Evolutionary conservation across 2,113 vertebrate genomes (phyloP).

Genomic region (Morone saxatilis): DNA sequence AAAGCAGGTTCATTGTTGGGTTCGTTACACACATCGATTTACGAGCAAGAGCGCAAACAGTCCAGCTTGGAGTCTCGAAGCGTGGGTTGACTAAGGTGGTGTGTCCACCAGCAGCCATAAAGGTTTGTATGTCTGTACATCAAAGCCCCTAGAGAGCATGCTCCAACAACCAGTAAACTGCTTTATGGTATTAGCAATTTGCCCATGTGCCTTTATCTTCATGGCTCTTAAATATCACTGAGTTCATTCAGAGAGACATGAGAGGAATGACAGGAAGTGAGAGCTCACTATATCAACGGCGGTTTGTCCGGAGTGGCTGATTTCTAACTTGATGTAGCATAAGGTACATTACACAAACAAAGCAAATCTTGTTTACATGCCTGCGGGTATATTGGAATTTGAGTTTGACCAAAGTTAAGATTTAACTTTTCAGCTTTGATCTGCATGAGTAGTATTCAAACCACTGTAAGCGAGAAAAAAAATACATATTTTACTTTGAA

Average conservation of each 20-base stretch:
- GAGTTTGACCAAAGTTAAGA: conserved; percentile 69
- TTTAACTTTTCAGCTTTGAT: conserved; percentile 75
- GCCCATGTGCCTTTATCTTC: conserved; percentile 76
- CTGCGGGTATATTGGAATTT: conserved; percentile 57
- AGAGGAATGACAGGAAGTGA: conserved; percentile 55
- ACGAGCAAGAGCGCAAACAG: conserved; percentile 65
- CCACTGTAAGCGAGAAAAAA: conserved; percentile 40
- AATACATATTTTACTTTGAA: conserved; percentile 72
- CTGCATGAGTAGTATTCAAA: conserved; percentile 60
- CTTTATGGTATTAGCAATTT: conserved; percentile 74
- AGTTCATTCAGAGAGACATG: conserved; percentile 61
- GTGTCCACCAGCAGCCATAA: conserved; percentile 62
- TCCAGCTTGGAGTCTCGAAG: conserved; percentile 43
- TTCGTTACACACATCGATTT: conserved; percentile 69
- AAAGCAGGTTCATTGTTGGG: conserved; percentile 72
- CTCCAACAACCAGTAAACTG: conserved; percentile 73
- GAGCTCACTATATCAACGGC: conserved; percentile 32
- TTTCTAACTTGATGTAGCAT: conserved; percentile 47
- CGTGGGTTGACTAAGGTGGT: conserved; percentile 47
- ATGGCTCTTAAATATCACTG: conserved; percentile 69
- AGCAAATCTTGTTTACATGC: conserved; percentile 71
- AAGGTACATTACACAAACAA: conserved; percentile 60
- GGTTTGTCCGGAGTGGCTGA: conserved; percentile 35
- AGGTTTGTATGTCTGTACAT: conserved; percentile 76
- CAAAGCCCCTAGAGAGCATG: conserved; percentile 74